Conservation (phyloP, 2,888 invertebrate genomes). For the Tachina fera region DNA sequence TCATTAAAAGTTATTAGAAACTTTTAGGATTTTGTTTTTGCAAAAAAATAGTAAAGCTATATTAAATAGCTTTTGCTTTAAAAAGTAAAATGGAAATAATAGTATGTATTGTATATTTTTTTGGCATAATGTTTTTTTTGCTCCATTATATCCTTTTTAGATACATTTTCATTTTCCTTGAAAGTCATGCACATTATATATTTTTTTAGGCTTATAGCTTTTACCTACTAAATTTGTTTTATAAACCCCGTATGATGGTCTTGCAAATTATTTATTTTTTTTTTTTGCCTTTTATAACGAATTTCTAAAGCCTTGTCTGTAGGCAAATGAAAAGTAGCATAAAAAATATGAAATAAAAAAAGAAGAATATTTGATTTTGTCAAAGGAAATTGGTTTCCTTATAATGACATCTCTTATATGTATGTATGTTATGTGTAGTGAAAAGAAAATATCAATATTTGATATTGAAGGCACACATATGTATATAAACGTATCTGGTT, state of each 20-base stretch:
- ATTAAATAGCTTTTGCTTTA: too few relatives aligned
- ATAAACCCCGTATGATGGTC: too few relatives aligned
- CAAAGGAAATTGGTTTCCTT: background rate
- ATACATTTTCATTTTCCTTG: background rate
- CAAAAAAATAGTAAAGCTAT: too few relatives aligned
- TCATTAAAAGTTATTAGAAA: too few relatives aligned
- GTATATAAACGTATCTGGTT: background rate
- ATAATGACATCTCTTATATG: slow-evolving; percentile 7
- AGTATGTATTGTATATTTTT: too few relatives aligned
- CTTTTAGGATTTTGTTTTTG: too few relatives aligned
- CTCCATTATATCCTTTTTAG: too few relatives aligned
- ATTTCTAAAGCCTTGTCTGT: background rate
- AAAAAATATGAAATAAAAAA: background rate
- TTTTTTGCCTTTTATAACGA: background rate
- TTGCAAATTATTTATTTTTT: background rate
- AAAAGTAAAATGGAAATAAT: too few relatives aligned
- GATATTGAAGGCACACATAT: background rate
- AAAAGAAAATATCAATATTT: slow-evolving; percentile 3
- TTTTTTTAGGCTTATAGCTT: background rate
- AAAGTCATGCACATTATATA: background rate
- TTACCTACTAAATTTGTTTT: background rate
- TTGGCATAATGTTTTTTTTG: too few relatives aligned
- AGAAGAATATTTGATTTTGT: background rate
- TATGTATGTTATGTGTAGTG: background rate
- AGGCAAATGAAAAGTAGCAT: background rate